Base-by-base conservation (phyloP, 2,113 vertebrate species). In the Theropithecus gelada region DNA sequence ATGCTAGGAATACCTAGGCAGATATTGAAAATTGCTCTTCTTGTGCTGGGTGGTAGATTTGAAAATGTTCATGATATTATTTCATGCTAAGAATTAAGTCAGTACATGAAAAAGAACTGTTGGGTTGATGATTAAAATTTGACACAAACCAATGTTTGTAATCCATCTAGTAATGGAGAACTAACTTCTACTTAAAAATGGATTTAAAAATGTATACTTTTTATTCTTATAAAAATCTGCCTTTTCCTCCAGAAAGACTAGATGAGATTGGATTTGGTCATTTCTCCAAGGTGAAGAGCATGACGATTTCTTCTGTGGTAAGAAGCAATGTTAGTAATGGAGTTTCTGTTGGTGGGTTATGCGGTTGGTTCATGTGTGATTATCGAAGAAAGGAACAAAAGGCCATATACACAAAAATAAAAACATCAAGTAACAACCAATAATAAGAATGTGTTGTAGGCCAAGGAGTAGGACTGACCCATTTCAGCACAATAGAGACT, bases 361-460 rank as follows among this genome's bases (percentile, higher is more conserved):
- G 0, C 14, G 52, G 27, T 35, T 68, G 35, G 23, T 83, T 61
- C 18, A 5, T 1, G 16, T 64, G 80, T 64, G 48, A 22, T 83
- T 30, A 6, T 1, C 20, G 48, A 52, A 43, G 7, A 23, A 1
- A 4, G 22, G 10, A 45, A n/a, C 3, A 8, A 38, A 80, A 57
- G 68, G 32, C 27, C 20, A 1, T 14, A 14, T 10, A 25, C 4
- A 9, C 79, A 38, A 22, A 68, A n/a, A 30, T 5, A 8, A 76
- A 64, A 64, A 48, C 35, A 1, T 8, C 1, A 10, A n/a, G 16
- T 27, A 3, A 5, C 48, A 35, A 8, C 9, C 45, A 8, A 0
- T 9, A 35, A 3, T 5, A 18, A 66, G 32, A 27, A 12, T 22
- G 9, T 9, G 23, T 14, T 83, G 22, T 1, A 5, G 59, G 32